phyloP scores from a whole-genome alignment of 2,113 vertebrate genomes.

The Lipophrys pholis region DNA sequence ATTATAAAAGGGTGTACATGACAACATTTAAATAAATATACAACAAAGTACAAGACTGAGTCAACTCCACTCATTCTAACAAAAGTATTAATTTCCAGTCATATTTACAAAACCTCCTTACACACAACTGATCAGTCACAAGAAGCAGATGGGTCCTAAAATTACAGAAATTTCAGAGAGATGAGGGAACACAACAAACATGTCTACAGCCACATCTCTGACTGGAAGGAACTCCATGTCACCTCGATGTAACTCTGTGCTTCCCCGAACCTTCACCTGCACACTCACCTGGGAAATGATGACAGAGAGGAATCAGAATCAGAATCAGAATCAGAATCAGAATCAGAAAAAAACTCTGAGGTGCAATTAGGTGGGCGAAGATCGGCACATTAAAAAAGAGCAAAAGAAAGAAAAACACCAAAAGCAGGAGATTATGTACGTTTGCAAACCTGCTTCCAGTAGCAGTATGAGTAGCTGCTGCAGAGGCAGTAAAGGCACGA shows the following conservation, averaged over 20 bases:
- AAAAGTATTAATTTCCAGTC: slow-evolving; percentile 6
- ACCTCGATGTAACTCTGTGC: slow-evolving; percentile 64
- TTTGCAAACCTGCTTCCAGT: no score
- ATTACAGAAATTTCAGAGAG: slow-evolving; percentile 35
- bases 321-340: no score
- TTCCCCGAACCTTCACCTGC: slow-evolving; percentile 61
- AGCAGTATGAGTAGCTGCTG: no score
- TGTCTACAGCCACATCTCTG: slow-evolving; percentile 71
- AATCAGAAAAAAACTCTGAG: no score
- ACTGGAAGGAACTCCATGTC: slow-evolving; percentile 80
- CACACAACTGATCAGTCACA: slow-evolving; percentile 62
- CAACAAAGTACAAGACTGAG: slow-evolving; percentile 17
- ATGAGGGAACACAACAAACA: neutral
- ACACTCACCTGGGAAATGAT: slow-evolving; percentile 59
- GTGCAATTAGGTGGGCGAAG: no score
- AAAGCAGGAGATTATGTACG: no score
- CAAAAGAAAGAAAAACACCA: neutral
- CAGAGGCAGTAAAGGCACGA: no score
- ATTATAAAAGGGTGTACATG: slow-evolving; percentile 1
- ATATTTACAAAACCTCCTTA: slow-evolving; percentile 42
- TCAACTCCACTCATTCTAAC: neutral
- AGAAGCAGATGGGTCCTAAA: slow-evolving; percentile 81
- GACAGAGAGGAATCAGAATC: neutral
- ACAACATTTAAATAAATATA: slow-evolving; percentile 61
- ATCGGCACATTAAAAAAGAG: no score